Percentiles rank a stretch among this genome's conserved stretches.
These are phyloP conservation scores for Galagoides demidoff DNA, from an alignment of 2,797 vertebrate genomes.

Conservation along the genomic window DNA sequence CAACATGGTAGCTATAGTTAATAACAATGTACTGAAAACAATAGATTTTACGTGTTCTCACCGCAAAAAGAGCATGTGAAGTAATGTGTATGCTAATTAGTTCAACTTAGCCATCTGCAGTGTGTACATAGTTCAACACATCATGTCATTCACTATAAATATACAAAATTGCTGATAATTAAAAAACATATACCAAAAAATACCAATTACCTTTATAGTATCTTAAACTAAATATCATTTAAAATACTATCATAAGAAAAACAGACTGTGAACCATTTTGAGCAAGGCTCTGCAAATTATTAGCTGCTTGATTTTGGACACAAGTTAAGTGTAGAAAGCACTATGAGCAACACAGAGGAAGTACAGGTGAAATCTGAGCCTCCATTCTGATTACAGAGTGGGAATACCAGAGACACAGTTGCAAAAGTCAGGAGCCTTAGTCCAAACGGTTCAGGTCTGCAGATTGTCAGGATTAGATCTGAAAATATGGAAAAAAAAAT, in stretches of 20 bases:
- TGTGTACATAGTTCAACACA: neutral
- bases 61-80: neutral
- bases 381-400: neutral
- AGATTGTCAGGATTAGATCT: neutral
- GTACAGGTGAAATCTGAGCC: neutral
- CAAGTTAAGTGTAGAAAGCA: neutral
- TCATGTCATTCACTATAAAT: neutral
- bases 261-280: neutral
- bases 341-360: neutral
- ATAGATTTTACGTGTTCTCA: neutral
- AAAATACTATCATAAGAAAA: neutral
- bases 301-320: constrained; percentile 12
- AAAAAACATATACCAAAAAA: neutral
- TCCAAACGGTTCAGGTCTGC: neutral
- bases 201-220: neutral
- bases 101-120: neutral
- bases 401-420: neutral
- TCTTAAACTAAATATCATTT: neutral
- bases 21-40: neutral
- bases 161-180: neutral
- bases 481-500: constrained; percentile 24
- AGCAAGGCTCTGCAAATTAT: neutral
- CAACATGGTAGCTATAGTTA: neutral
- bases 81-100: neutral
- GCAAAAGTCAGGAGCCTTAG: neutral